A percentile compares a stretch with the other conserved stretches of the same genome.
Evolutionary conservation across 1,140 invertebrate species (phyloP).

Genomic region (Neodiprion fabricii): DNA sequence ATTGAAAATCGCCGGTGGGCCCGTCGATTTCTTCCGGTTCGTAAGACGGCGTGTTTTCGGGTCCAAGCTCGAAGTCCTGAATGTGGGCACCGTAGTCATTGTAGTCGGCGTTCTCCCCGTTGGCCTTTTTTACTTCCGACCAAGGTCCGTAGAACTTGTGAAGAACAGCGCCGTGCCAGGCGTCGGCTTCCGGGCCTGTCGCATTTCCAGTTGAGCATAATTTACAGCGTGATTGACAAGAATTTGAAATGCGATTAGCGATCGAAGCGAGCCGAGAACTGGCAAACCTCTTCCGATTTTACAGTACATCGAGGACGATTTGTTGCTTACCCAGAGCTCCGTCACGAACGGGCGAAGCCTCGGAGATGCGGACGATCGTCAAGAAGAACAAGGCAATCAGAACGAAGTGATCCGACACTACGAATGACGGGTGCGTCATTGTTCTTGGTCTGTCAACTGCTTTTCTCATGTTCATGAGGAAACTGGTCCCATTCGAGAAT

Average conservation of each 20-base stretch:
- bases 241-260: too few species aligned
- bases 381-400: background rate
- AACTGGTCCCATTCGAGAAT: background rate
- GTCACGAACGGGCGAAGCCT: background rate
- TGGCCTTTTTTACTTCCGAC: background rate
- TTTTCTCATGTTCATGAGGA: background rate
- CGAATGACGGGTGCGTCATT: background rate
- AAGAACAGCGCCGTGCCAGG: background rate
- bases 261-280: too few species aligned
- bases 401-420: background rate
- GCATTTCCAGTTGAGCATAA: background rate
- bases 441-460: background rate
- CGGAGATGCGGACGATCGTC: background rate
- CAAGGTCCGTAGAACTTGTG: background rate
- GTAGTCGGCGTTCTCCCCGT: constrained; percentile 7
- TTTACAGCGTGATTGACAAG: too few species aligned
- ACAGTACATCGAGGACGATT: too few species aligned
- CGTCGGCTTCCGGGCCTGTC: constrained; percentile 7
- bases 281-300: too few species aligned
- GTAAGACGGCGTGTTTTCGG: background rate
- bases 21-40: background rate
- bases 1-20: background rate
- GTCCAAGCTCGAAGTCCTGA: background rate
- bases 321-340: background rate
- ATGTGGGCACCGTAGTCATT: background rate